These are phyloP conservation scores for Pangasius sanitwongsei DNA, from an alignment of 2,797 vertebrate genomes.

Conservation along the genomic window DNA sequence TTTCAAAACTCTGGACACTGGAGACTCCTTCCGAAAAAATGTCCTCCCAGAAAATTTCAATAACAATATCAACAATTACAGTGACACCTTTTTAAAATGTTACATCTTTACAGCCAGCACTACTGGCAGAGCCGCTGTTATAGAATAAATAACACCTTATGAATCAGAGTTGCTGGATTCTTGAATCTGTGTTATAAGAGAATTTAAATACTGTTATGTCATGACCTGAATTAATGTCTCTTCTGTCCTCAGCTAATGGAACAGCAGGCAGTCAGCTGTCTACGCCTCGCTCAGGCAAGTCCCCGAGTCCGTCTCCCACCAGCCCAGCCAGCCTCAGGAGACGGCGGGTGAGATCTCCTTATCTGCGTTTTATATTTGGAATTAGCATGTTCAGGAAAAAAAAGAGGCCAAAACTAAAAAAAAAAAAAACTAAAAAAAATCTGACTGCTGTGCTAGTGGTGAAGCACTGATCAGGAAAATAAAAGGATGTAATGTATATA, in stretches of 20 bases:
- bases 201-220: background rate
- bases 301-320: constrained; percentile 92
- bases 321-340: constrained; percentile 94
- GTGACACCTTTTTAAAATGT: background rate
- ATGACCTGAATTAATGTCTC: background rate
- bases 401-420: background rate
- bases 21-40: background rate
- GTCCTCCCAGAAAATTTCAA: background rate
- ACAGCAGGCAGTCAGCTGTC: constrained; percentile 96
- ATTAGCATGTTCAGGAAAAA: too few relatives aligned
- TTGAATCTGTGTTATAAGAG: background rate
- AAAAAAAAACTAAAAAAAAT: accelerated
- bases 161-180: too few relatives aligned
- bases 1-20: background rate
- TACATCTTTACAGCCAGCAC: background rate
- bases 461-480: background rate
- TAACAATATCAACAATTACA: background rate
- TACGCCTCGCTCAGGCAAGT: constrained; percentile 95
- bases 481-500: background rate
- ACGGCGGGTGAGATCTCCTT: constrained; percentile 85
- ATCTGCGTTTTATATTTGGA: background rate
- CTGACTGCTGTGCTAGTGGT: background rate
- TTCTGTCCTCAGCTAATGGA: constrained; percentile 84
- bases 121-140: background rate
- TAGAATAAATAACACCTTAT: background rate